Base-by-base conservation (phyloP, 1,140 invertebrate species). In the Mesaphorura yosii region DNA sequence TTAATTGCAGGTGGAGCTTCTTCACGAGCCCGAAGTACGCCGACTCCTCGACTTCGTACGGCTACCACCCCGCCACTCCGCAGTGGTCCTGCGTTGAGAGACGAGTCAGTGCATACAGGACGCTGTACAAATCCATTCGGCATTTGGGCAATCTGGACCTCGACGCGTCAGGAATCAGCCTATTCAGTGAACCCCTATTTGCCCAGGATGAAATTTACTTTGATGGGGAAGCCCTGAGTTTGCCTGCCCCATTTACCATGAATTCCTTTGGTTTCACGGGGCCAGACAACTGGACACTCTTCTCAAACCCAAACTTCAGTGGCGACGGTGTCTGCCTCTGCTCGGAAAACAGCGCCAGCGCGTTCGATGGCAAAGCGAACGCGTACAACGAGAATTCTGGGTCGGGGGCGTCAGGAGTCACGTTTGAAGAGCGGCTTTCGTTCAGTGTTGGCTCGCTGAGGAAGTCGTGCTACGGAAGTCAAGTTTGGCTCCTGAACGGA, bases 221-320 rank as follows among this genome's bases (percentile, higher is more conserved):
- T 5, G 12, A 48, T 23, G 46, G 46, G 31, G 31, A 34, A 10
- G n/a, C 7, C 12, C 31, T 12, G 4, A 48, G 22, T 31, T 48
- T 14, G 19, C 46, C 29, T n/a, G n/a, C 20, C 5, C 5, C 10
- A 37, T 22, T 31, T 5, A 26, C 31, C 12, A 34, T 48, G 19
- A 17, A 10, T 4, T 48, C 46, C 7, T 48, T 48, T 37, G 46
- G 46, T 5, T 48, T 48, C 29, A 48, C 46, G 4, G 46, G 46
- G 4, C 12, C 19, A 12, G 46, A 48, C 19, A 48, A 22, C 23
- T 48, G 46, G 46, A 48, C 46, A 3, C 12, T 48, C 3, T 48
- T 34, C 23, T 5, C 28, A 14, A 26, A 31, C 5, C 12, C 46
- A 4, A 48, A 48, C 20, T 48, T 48, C 19, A 14, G 12, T 17